Evolutionary conservation across 2,113 vertebrate species (phyloP).

Genomic region (Sakesphorus luctuosus): DNA sequence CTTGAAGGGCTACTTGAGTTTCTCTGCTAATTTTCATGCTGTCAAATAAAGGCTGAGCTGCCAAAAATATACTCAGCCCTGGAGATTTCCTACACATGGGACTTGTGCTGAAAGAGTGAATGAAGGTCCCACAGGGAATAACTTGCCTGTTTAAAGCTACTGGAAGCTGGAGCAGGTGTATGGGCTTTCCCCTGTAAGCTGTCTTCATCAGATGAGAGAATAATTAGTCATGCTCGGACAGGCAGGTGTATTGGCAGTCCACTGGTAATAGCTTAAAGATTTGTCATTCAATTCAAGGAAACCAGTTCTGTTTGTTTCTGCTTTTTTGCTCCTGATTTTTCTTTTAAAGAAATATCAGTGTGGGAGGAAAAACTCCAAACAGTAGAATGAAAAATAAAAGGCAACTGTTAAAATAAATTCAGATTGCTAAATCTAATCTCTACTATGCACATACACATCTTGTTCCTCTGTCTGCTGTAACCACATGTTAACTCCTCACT

Average conservation of each 20-base stretch:
- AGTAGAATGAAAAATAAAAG: slow-evolving; percentile 19
- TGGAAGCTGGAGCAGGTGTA: slow-evolving; percentile 17
- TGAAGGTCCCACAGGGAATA: background rate
- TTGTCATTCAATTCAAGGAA: background rate
- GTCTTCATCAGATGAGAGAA: background rate
- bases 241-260: background rate
- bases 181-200: background rate
- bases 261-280: background rate
- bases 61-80: background rate
- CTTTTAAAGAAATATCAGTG: background rate
- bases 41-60: background rate
- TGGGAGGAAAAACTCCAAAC: slow-evolving; percentile 18
- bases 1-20: background rate
- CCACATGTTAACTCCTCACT: slow-evolving; percentile 61
- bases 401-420: slow-evolving; percentile 64
- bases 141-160: background rate
- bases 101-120: background rate
- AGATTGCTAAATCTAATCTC: slow-evolving; percentile 42
- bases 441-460: slow-evolving; percentile 26
- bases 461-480: slow-evolving; percentile 47
- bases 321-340: background rate
- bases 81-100: background rate
- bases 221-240: background rate
- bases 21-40: slow-evolving; percentile 42
- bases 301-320: background rate